phyloP scores from a whole-genome alignment of 2,888 invertebrate species.

The Kryphioiulus occultus region DNA sequence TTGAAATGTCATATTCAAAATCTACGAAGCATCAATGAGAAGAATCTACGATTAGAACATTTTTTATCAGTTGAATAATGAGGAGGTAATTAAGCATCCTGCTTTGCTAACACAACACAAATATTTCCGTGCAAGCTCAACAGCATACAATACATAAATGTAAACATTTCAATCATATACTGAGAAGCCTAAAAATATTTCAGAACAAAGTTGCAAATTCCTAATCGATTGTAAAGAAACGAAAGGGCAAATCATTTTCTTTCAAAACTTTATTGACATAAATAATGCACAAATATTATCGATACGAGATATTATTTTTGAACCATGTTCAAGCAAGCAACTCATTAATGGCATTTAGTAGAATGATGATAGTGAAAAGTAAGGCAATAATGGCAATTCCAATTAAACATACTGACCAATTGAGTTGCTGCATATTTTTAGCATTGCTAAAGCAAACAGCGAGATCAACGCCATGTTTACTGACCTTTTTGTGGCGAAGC shows the following conservation, averaged over 20 bases:
- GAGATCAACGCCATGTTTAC: not conserved
- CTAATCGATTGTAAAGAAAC: too few species aligned
- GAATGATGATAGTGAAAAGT: not conserved
- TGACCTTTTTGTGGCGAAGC: not conserved
- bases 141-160: too few species aligned
- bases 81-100: not conserved
- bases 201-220: too few species aligned
- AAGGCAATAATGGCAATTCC: not conserved
- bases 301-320: not conserved
- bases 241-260: not conserved
- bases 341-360: not conserved
- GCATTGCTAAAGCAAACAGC: not conserved
- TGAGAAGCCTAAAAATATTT: too few species aligned
- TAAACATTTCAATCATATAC: too few species aligned
- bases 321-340: not conserved
- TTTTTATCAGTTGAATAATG: not conserved
- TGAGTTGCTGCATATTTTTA: not conserved
- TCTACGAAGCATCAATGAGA: not conserved
- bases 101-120: not conserved
- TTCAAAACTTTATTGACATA: constrained; percentile 1
- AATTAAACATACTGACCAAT: not conserved
- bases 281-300: constrained; percentile 4
- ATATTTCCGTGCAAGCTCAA: too few species aligned
- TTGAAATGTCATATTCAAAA: too few species aligned
- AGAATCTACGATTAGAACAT: not conserved